These are phyloP conservation scores for Epistrophe grossulariae DNA, from an alignment of 2,888 invertebrate genomes.

Conservation along the genomic window DNA sequence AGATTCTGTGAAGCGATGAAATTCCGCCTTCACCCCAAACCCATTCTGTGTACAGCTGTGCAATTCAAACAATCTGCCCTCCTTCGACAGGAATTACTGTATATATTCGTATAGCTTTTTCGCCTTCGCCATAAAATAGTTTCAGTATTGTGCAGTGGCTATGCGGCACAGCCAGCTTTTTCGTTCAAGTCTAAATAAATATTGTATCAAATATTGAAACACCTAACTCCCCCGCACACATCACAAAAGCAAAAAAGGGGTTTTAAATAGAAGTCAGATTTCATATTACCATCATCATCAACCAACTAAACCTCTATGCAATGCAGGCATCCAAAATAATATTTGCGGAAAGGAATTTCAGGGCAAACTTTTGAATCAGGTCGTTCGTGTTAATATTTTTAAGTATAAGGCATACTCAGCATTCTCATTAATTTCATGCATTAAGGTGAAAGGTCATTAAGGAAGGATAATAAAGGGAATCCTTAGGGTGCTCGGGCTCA, in stretches of 20 bases:
- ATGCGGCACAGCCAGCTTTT: background rate
- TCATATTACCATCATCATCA: background rate
- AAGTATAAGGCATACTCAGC: slow-evolving; percentile 19
- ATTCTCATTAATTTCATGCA: slow-evolving; percentile 45
- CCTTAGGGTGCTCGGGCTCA: background rate
- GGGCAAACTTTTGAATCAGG: slow-evolving; percentile 24
- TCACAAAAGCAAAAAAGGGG: background rate
- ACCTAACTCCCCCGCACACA: background rate
- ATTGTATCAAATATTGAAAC: slow-evolving; percentile 39
- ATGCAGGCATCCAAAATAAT: slow-evolving; percentile 27
- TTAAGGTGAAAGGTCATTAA: slow-evolving; percentile 43
- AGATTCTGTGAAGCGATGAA: slow-evolving; percentile 58
- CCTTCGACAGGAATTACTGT: slow-evolving; percentile 45
- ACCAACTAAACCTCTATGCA: background rate
- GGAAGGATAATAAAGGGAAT: slow-evolving; percentile 12
- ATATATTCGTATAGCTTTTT: slow-evolving; percentile 43
- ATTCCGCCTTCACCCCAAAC: slow-evolving; percentile 57
- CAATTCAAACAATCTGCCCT: slow-evolving; percentile 60
- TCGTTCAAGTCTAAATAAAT: slow-evolving; percentile 31
- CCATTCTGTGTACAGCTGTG: slow-evolving; percentile 57
- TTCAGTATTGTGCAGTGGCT: slow-evolving; percentile 12
- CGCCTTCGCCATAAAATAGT: background rate
- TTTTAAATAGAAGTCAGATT: slow-evolving; percentile 46
- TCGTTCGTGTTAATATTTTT: slow-evolving; percentile 37
- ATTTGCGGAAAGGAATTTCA: slow-evolving; percentile 49